Conservation (phyloP, 2,888 invertebrate species). For the Agrochola lota region DNA sequence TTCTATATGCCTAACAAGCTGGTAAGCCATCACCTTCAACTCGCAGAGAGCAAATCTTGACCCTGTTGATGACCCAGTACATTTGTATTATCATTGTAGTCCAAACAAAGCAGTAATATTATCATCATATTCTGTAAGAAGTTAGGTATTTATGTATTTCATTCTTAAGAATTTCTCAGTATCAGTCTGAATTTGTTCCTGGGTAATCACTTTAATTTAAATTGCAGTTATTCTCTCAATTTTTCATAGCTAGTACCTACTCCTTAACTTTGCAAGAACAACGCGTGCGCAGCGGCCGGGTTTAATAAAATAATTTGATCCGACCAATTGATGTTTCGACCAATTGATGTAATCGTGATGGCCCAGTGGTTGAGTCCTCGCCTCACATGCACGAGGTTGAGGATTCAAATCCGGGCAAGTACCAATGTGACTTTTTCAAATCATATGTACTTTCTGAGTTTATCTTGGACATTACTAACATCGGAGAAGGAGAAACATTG, state of each 20-base stretch:
- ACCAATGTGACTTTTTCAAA: background rate
- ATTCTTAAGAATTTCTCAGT: slow-evolving; percentile 25
- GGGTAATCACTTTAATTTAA: background rate
- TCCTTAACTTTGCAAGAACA: background rate
- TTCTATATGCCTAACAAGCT: too few relatives aligned
- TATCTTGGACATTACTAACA: background rate
- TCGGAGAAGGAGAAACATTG: background rate
- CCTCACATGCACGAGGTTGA: background rate
- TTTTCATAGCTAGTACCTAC: too few relatives aligned
- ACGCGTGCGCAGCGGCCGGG: background rate
- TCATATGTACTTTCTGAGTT: background rate
- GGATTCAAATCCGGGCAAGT: background rate
- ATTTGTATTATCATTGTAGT: too few relatives aligned
- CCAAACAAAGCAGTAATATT: too few relatives aligned
- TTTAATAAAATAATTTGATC: slow-evolving; percentile 1
- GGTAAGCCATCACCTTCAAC: too few relatives aligned
- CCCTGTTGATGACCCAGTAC: too few relatives aligned
- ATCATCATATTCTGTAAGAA: too few relatives aligned
- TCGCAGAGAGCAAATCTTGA: too few relatives aligned
- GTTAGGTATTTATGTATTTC: slow-evolving; percentile 52
- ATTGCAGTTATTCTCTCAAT: background rate
- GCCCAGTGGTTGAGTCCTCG: background rate
- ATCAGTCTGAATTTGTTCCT: background rate
- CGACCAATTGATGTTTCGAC: too few relatives aligned
- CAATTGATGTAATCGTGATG: too few relatives aligned